Conservation (phyloP, 2,888 invertebrate species). For the Drosophila flavopinicola region DNA sequence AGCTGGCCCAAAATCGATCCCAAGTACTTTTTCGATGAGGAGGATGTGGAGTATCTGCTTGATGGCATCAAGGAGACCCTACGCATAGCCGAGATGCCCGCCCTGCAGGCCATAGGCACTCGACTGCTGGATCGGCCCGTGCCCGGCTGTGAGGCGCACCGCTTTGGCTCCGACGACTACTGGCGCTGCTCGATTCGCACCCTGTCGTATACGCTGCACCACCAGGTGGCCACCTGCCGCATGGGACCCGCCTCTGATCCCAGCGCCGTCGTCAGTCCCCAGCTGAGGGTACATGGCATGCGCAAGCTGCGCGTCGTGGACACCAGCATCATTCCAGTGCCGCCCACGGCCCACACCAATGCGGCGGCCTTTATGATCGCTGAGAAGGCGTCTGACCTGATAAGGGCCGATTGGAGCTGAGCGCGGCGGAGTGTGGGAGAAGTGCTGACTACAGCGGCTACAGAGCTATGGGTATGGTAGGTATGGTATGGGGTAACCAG, state of each 20-base stretch:
- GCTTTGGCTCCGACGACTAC: constrained; percentile 87
- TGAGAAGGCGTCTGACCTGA: constrained; percentile 89
- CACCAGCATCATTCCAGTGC: constrained; percentile 88
- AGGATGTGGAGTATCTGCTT: constrained; percentile 86
- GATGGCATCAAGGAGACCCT: constrained; percentile 87
- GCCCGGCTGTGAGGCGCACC: constrained; percentile 85
- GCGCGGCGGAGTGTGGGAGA: constrained; percentile 82
- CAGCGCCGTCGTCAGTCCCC: constrained; percentile 87
- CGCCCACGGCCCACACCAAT: constrained; percentile 88
- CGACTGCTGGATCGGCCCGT: constrained; percentile 85
- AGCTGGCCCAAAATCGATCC: constrained; percentile 87
- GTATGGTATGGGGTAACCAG: constrained; percentile 4
- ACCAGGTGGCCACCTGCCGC: constrained; percentile 89
- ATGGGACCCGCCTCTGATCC: constrained; percentile 89
- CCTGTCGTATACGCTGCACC: constrained; percentile 87
- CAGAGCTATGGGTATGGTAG: no score
- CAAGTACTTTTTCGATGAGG: constrained; percentile 85
- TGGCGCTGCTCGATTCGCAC: constrained; percentile 89
- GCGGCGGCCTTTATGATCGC: constrained; percentile 90
- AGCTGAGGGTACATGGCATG: constrained; percentile 87
- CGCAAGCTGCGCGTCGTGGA: constrained; percentile 88
- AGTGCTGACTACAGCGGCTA: no score
- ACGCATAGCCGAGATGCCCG: constrained; percentile 86
- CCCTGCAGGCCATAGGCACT: constrained; percentile 87
- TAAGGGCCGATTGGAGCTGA: constrained; percentile 77